Conservation (phyloP, 2,888 invertebrate species). For the Mesoligia furuncula region DNA sequence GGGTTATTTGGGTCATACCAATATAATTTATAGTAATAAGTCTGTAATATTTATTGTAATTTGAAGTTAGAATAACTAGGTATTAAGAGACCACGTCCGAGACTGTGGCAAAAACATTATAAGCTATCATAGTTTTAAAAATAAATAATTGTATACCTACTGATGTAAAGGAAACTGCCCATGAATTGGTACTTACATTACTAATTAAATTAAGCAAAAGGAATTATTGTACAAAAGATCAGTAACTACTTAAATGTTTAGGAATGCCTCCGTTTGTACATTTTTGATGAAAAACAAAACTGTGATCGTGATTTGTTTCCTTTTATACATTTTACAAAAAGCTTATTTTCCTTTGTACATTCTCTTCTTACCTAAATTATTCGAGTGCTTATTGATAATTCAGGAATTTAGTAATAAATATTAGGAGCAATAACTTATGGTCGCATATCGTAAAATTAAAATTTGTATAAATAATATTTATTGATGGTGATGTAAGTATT, state of each 20-base stretch:
- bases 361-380: constrained; percentile 49
- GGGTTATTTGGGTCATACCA: constrained; percentile 10
- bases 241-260: constrained; percentile 41
- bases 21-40: constrained; percentile 9
- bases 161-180: constrained; percentile 47
- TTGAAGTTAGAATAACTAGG: constrained; percentile 6
- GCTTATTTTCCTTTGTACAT: constrained; percentile 42
- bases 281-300: constrained; percentile 60
- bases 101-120: constrained; percentile 45
- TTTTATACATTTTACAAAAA: constrained; percentile 58
- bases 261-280: constrained; percentile 41
- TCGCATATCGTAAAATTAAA: constrained; percentile 84
- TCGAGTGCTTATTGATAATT: constrained; percentile 60
- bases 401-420: constrained; percentile 65
- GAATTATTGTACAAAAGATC: constrained; percentile 67
- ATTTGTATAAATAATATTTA: constrained; percentile 76
- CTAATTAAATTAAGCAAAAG: constrained; percentile 40
- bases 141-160: constrained; percentile 35
- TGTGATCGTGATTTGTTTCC: constrained; percentile 66
- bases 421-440: constrained; percentile 83
- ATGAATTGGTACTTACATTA: constrained; percentile 48
- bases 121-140: constrained; percentile 6
- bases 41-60: constrained; percentile 11
- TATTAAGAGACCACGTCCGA: constrained; percentile 42
- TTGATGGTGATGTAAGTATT: constrained; percentile 76